Conservation (phyloP, 2,797 vertebrate species). For the Tokudaia tokunoshimensis region DNA sequence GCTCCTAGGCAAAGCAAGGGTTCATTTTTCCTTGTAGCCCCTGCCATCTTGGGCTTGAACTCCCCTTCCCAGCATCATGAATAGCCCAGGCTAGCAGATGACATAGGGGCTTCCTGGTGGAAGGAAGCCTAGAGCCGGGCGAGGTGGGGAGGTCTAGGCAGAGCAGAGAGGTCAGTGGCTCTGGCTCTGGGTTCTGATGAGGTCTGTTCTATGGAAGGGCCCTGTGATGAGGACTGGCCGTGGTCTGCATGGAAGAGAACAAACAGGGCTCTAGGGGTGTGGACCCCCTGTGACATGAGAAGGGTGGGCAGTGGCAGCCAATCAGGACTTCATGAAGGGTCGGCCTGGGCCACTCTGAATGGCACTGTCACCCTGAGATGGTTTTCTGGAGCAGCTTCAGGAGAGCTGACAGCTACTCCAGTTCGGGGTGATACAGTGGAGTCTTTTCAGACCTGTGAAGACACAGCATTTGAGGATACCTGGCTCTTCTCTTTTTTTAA, state of each 20-base stretch:
- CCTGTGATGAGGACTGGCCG: background rate
- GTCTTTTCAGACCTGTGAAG: background rate
- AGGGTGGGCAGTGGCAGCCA: too few species aligned
- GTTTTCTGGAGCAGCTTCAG: too few species aligned
- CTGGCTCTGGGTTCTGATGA: background rate
- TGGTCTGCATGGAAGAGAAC: background rate
- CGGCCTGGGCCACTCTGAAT: too few species aligned
- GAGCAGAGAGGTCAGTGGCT: background rate
- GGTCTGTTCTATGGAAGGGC: background rate
- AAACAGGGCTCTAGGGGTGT: background rate
- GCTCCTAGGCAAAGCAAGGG: background rate
- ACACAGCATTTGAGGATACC: background rate
- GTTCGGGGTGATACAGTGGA: background rate
- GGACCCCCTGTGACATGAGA: background rate
- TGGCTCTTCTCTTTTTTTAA: background rate
- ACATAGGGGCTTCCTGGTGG: background rate
- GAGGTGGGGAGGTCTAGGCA: background rate
- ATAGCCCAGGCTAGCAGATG: background rate
- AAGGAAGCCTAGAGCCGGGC: background rate
- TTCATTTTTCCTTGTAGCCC: background rate
- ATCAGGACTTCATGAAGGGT: fast-evolving
- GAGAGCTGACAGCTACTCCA: background rate
- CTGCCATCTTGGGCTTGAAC: background rate
- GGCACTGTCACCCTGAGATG: fast-evolving
- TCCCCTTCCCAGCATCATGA: too few species aligned